Percentiles rank a stretch among this genome's conserved stretches.
phyloP scores from a whole-genome alignment of 1,140 invertebrate species.

The Luehdorfia chinensis region DNA sequence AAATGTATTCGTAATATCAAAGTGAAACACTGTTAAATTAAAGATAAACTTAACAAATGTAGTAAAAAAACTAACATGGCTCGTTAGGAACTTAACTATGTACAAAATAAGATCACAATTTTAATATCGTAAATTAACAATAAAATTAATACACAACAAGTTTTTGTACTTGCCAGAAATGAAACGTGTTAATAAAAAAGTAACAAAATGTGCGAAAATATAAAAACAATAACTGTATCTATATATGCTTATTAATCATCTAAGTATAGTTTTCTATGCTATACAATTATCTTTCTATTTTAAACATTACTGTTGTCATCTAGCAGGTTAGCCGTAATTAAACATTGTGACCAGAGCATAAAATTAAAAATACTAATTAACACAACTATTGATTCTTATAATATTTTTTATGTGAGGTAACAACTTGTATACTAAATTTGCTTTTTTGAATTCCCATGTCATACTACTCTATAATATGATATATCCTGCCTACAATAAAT shows the following conservation, averaged over 20 bases:
- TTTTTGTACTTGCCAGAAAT: conserved; percentile 31
- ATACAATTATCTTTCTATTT: conserved; percentile 7
- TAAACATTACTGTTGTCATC: conserved; percentile 9
- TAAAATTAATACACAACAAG: conserved; percentile 30
- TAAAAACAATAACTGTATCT: conserved; percentile 14
- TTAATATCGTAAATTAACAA: conserved; percentile 30
- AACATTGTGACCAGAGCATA: conserved; percentile 9
- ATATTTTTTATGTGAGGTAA: conserved; percentile 25
- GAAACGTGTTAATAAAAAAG: conserved; percentile 16
- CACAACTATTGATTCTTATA: conserved; percentile 20
- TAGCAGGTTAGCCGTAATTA: conserved; percentile 2
- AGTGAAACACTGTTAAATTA: conserved; percentile 26
- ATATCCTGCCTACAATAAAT: conserved; percentile 2
- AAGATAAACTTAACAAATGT: conserved; percentile 46
- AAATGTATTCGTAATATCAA: conserved; percentile 15
- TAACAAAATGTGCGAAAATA: conserved; percentile 15
- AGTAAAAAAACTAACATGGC: conserved; percentile 42
- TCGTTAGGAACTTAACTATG: conserved; percentile 46
- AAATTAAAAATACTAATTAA: conserved; percentile 18
- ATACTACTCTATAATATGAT: conserved; percentile 1
- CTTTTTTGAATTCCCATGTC: neutral
- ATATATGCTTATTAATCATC: conserved; percentile 10
- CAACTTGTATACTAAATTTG: conserved; percentile 21
- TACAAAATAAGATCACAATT: conserved; percentile 44
- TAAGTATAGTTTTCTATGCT: conserved; percentile 3